phyloP scores from a whole-genome alignment of 2,888 invertebrate species.

The Tholera decimalis region DNA sequence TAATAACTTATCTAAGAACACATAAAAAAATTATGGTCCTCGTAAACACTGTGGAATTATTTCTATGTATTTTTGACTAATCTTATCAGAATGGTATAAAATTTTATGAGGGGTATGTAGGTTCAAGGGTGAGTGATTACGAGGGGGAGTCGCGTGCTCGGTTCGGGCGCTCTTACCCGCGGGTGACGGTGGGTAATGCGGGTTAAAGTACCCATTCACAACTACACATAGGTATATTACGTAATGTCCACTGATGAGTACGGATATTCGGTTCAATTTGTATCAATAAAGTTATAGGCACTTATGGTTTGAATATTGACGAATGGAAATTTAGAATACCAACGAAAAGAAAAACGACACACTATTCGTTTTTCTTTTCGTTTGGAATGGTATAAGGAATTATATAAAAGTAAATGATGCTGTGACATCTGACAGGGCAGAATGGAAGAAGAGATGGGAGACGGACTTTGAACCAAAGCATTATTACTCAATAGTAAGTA shows the following conservation, averaged over 20 bases:
- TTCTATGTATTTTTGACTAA: slow-evolving; percentile 54
- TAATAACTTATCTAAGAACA: slow-evolving; percentile 38
- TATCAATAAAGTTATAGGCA: background rate
- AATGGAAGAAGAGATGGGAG: too few species aligned
- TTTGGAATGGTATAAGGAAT: too few species aligned
- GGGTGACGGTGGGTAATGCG: slow-evolving; percentile 9
- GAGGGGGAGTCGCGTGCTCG: slow-evolving; percentile 33
- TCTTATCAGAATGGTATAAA: slow-evolving; percentile 57
- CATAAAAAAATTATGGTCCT: slow-evolving; percentile 47
- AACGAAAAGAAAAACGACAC: too few species aligned
- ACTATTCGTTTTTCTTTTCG: too few species aligned
- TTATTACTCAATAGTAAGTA: too few species aligned
- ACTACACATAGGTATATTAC: background rate
- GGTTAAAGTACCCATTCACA: background rate
- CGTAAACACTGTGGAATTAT: slow-evolving; percentile 57
- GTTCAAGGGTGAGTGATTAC: slow-evolving; percentile 22
- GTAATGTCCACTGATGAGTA: slow-evolving; percentile 10
- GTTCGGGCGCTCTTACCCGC: slow-evolving; percentile 2
- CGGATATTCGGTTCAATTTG: slow-evolving; percentile 3
- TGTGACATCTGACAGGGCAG: too few species aligned
- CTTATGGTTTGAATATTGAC: too few species aligned
- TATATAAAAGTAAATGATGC: too few species aligned
- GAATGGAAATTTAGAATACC: too few species aligned
- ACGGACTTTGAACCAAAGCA: too few species aligned
- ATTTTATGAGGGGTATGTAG: slow-evolving; percentile 35